These are phyloP conservation scores for Hemicrepidius hirtus DNA, from an alignment of 2,888 invertebrate species.

Conservation along the genomic window DNA sequence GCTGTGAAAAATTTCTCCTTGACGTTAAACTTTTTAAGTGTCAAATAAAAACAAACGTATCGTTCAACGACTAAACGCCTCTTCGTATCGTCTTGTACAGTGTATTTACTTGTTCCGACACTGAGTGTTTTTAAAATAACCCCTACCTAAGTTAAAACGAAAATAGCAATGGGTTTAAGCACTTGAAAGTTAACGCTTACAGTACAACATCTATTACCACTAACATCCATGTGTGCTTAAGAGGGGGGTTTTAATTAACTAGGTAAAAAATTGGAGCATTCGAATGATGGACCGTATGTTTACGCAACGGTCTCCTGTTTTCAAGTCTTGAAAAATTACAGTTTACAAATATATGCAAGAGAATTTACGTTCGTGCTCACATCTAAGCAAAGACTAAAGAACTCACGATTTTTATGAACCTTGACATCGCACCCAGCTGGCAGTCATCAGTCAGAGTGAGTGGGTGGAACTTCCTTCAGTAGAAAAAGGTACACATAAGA, in stretches of 20 bases:
- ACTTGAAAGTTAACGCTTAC: background rate
- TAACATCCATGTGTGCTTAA: conserved; percentile 7
- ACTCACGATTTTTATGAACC: conserved; percentile 56
- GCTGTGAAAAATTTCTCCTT: too few relatives aligned
- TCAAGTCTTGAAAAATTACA: conserved; percentile 42
- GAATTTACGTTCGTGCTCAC: conserved; percentile 45
- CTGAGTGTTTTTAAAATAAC: conserved; percentile 21
- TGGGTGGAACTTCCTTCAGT: conserved; percentile 44
- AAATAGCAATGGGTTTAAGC: conserved; percentile 3
- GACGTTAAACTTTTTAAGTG: too few relatives aligned
- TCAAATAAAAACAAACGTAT: too few relatives aligned
- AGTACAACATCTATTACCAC: conserved; percentile 11
- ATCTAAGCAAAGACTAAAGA: conserved; percentile 45
- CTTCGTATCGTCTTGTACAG: background rate
- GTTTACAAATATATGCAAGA: conserved; percentile 45
- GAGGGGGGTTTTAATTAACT: conserved; percentile 21
- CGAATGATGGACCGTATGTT: conserved; percentile 35
- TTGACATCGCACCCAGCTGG: conserved; percentile 57
- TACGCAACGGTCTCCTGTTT: conserved; percentile 38
- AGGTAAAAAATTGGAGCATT: conserved; percentile 32
- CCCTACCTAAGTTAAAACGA: conserved; percentile 4
- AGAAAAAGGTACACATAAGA: conserved; percentile 39
- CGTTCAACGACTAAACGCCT: background rate
- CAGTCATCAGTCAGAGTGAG: conserved; percentile 56
- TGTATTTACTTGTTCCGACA: conserved; percentile 4